phyloP scores from a whole-genome alignment of 92 coral and sea anemone genomes.

The Siderastrea radians region DNA sequence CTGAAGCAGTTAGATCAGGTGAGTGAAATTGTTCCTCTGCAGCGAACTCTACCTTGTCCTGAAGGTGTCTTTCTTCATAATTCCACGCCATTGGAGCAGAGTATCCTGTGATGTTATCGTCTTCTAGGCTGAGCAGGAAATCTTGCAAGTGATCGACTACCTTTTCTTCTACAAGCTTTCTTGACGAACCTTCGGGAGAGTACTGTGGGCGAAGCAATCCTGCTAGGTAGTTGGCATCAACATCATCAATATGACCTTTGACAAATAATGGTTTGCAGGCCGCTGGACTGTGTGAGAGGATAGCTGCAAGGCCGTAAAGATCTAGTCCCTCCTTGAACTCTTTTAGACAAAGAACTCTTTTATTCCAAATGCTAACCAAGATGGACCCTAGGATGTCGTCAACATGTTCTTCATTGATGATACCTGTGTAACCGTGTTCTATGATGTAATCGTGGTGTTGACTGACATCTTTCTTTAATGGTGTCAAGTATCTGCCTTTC shows the following conservation, averaged over 20 bases:
- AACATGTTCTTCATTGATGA: conserved; percentile 13
- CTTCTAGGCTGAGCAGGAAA: too few species aligned
- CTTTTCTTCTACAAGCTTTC: too few species aligned
- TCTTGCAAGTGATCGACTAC: too few species aligned
- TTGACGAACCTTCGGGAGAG: too few species aligned
- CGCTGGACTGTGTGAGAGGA: conserved; percentile 43
- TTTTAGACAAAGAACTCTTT: conserved; percentile 26
- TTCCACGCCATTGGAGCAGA: too few species aligned
- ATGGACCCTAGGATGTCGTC: conserved; percentile 17
- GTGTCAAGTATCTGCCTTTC: conserved; percentile 13
- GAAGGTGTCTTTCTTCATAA: too few species aligned
- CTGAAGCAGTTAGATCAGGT: conserved; percentile 52
- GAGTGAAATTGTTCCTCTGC: conserved; percentile 6
- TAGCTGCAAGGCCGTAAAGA: conserved; percentile 39
- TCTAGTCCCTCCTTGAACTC: conserved; percentile 54
- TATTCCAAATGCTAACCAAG: conserved; percentile 20
- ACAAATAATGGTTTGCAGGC: conserved; percentile 53
- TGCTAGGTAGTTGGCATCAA: conserved; percentile 55
- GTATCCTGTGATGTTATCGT: too few species aligned
- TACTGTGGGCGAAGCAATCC: not conserved
- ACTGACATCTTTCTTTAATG: conserved; percentile 24
- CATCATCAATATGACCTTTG: conserved; percentile 23
- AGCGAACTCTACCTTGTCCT: not conserved
- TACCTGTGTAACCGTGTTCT: conserved; percentile 48
- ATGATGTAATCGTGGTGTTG: conserved; percentile 16